These are phyloP conservation scores for Jordanella pulchra DNA, from an alignment of 2,797 vertebrate species.

Conservation along the genomic window DNA sequence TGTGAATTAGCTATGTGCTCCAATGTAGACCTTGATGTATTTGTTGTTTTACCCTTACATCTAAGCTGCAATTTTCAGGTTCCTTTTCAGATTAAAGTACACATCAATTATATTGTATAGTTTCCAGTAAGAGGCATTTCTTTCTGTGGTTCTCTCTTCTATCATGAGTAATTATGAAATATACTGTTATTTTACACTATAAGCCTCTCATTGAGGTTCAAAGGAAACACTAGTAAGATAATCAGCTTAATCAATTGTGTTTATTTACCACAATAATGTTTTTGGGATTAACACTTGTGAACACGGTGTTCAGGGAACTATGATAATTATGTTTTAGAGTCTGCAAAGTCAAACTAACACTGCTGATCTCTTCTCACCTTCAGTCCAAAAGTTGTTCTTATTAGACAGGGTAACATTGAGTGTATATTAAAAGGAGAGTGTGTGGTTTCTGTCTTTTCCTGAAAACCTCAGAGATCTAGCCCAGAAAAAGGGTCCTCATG, in stretches of 20 bases:
- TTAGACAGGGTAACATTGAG: slow-evolving; percentile 17
- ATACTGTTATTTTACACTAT: slow-evolving; percentile 41
- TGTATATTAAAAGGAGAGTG: slow-evolving; percentile 37
- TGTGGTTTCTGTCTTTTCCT: slow-evolving; percentile 41
- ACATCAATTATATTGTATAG: slow-evolving; percentile 41
- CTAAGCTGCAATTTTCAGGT: slow-evolving; percentile 41
- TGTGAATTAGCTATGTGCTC: slow-evolving; percentile 20
- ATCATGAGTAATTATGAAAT: slow-evolving; percentile 44
- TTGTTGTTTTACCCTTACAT: slow-evolving; percentile 29
- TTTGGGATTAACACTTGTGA: slow-evolving; percentile 16
- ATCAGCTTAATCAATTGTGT: slow-evolving; percentile 41
- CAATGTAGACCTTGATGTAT: background rate
- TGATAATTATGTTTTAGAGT: slow-evolving; percentile 27
- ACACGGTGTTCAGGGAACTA: slow-evolving; percentile 22
- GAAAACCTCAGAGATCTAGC: slow-evolving; percentile 59
- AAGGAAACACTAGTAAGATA: slow-evolving; percentile 53
- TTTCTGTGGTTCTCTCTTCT: slow-evolving; percentile 44
- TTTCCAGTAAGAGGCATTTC: slow-evolving; percentile 39
- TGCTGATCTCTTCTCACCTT: slow-evolving; percentile 11
- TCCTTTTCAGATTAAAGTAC: slow-evolving; percentile 37
- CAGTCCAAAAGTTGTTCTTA: slow-evolving; percentile 16
- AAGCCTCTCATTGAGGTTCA: slow-evolving; percentile 32
- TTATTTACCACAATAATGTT: slow-evolving; percentile 26
- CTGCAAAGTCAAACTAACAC: slow-evolving; percentile 21
- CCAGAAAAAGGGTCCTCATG: slow-evolving; percentile 55